These are phyloP conservation scores for Dipodomys ordii DNA, from an alignment of 2,113 vertebrate species.

Conservation along the genomic window DNA sequence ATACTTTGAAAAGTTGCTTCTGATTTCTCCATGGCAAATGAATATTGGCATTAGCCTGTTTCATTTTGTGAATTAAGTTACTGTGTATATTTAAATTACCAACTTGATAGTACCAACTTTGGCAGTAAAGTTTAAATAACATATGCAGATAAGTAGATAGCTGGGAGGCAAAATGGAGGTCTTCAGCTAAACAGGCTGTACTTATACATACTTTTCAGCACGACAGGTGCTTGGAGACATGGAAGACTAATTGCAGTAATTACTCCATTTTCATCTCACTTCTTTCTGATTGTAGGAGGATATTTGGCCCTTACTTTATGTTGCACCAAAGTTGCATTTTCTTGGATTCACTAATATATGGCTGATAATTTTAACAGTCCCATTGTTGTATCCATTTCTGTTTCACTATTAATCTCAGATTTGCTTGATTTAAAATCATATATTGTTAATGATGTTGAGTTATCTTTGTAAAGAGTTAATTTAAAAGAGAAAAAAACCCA, in stretches of 20 bases:
- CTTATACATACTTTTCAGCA: constrained; percentile 30
- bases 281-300: constrained; percentile 3
- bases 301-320: not conserved
- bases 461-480: constrained; percentile 58
- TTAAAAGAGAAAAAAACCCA: constrained; percentile 32
- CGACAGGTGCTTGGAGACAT: constrained; percentile 1
- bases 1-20: not conserved
- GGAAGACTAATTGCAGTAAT: constrained; percentile 41
- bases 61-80: not conserved
- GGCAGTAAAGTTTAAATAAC: not conserved
- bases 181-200: not conserved
- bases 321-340: constrained; percentile 26
- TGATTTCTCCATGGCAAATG: constrained; percentile 3
- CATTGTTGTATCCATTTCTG: not conserved
- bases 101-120: not conserved
- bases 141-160: not conserved
- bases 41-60: not conserved
- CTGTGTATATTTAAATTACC: not conserved
- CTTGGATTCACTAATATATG: not conserved
- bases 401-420: constrained; percentile 27
- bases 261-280: not conserved
- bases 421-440: constrained; percentile 64
- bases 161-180: constrained; percentile 3
- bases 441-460: constrained; percentile 60
- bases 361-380: constrained; percentile 34